Evolutionary conservation across 2,113 vertebrate species (phyloP).

Genomic region (Octodon degus): DNA sequence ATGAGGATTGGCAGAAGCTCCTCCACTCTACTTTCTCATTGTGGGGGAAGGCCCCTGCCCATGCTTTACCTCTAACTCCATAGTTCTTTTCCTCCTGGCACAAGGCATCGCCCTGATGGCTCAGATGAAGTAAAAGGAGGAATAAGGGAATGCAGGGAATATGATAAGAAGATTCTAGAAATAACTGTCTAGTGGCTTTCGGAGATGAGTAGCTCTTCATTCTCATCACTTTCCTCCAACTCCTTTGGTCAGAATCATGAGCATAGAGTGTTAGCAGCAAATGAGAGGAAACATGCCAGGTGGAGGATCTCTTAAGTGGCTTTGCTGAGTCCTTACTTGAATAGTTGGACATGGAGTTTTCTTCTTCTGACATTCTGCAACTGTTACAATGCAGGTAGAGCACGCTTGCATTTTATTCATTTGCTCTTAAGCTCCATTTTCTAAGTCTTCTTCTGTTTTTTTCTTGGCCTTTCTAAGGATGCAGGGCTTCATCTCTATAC

Average conservation of each 20-base stretch:
- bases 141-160: neutral
- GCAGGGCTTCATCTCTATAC: neutral
- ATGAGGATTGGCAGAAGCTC: neutral
- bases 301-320: neutral
- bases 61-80: neutral
- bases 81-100: neutral
- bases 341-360: neutral
- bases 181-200: neutral
- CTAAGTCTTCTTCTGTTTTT: neutral
- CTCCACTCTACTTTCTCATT: neutral
- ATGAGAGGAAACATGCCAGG: neutral
- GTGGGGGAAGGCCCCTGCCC: neutral
- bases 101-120: neutral
- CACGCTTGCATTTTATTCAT: neutral
- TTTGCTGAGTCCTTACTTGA: neutral
- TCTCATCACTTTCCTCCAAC: neutral
- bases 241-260: neutral
- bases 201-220: neutral
- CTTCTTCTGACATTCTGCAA: neutral
- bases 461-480: neutral
- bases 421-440: neutral
- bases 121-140: neutral
- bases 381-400: neutral
- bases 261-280: neutral
- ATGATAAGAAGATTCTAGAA: neutral